phyloP scores from a whole-genome alignment of 2,113 vertebrate species.

The Pimephales promelas region DNA sequence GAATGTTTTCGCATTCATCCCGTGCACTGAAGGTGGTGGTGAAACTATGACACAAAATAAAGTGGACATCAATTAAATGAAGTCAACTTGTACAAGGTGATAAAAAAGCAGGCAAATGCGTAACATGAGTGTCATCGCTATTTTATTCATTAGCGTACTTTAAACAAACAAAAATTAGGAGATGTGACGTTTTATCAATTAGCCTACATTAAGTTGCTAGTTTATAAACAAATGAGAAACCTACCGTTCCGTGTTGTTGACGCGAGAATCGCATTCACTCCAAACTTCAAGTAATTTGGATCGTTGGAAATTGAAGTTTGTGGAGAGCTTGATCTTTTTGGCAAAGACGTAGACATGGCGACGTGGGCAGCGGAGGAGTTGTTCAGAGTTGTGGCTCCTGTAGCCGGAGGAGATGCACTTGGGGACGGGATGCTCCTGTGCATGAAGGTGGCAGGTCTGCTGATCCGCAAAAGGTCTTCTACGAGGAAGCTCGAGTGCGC shows the following conservation, averaged over 20 bases:
- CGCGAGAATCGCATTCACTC: conserved; percentile 93
- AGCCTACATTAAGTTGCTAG: neutral
- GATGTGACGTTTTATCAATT: neutral
- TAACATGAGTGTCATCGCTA: neutral
- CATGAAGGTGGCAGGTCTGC: conserved; percentile 79
- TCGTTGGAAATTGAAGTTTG: conserved; percentile 71
- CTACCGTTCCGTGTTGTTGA: conserved; percentile 85
- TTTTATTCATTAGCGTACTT: neutral
- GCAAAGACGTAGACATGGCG: conserved; percentile 55
- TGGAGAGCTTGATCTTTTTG: conserved; percentile 70
- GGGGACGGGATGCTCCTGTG: conserved; percentile 76
- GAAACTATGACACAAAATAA: conserved; percentile 69
- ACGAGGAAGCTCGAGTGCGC: conserved; percentile 89
- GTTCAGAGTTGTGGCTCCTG: conserved; percentile 67
- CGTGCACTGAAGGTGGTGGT: conserved; percentile 77
- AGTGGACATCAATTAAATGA: neutral
- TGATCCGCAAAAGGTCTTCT: conserved; percentile 89
- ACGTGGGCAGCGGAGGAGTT: conserved; percentile 68
- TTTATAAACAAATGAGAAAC: conserved; percentile 39
- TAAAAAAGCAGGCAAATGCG: neutral
- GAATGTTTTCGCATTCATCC: conserved; percentile 84
- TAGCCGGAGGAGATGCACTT: conserved; percentile 72
- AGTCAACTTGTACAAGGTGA: conserved; percentile 2
- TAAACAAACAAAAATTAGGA: neutral
- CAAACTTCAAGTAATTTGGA: conserved; percentile 91